Evolutionary conservation across 2,888 invertebrate species (phyloP).

Genomic region (Argyresthia albistria): DNA sequence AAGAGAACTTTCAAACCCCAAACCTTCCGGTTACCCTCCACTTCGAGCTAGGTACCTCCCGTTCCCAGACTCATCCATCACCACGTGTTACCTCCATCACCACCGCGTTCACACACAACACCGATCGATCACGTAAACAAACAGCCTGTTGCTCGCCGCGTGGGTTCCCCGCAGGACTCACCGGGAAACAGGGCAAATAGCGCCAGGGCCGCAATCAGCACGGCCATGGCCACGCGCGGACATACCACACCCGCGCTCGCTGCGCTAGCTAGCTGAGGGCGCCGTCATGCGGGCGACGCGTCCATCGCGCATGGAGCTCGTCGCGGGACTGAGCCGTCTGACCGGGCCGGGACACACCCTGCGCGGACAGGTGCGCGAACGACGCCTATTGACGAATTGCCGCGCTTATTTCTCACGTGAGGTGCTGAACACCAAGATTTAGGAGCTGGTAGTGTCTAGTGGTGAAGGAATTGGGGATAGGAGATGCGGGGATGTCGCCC

Average conservation of each 20-base stretch:
- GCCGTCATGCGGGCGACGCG: conserved; percentile 58
- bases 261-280: conserved; percentile 60
- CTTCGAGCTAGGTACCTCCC: neutral
- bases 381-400: conserved; percentile 10
- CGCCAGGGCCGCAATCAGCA: conserved; percentile 58
- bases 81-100: conserved; percentile 30
- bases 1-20: conserved; percentile 6
- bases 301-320: conserved; percentile 59
- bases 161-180: conserved; percentile 31
- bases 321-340: conserved; percentile 49
- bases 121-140: conserved; percentile 27
- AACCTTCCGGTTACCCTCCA: neutral
- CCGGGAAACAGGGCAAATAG: conserved; percentile 63
- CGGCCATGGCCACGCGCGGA: conserved; percentile 67
- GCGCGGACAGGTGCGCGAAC: conserved; percentile 8
- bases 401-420: neutral
- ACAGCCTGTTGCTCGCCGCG: conserved; percentile 42
- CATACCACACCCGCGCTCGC: conserved; percentile 69
- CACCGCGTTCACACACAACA: conserved; percentile 16
- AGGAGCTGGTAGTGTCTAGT: neutral
- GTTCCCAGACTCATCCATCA: conserved; percentile 47
- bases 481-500: conserved; percentile 15
- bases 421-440: neutral
- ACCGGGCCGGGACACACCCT: conserved; percentile 5
- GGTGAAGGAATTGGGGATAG: too few relatives aligned